phyloP scores from a whole-genome alignment of 1,140 invertebrate genomes.

The Drosophila dunni region DNA sequence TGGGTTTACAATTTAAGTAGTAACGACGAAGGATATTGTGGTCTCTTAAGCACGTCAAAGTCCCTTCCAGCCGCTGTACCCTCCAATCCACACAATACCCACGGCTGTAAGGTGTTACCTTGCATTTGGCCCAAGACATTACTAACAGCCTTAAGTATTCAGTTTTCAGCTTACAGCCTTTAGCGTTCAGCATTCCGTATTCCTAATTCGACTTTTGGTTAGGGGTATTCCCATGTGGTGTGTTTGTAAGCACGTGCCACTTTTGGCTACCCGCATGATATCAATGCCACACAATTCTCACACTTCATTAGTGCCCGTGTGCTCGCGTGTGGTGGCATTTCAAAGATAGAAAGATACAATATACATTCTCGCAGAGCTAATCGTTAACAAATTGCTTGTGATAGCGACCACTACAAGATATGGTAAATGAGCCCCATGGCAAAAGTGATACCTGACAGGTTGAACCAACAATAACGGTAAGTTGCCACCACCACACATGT shows the following conservation, averaged over 20 bases:
- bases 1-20: slow-evolving; percentile 15
- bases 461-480: slow-evolving; percentile 35
- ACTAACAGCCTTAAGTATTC: slow-evolving; percentile 3
- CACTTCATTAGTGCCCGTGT: slow-evolving; percentile 33
- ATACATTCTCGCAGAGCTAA: slow-evolving; percentile 42
- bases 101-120: slow-evolving; percentile 22
- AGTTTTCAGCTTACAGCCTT: background rate
- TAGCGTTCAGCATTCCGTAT: background rate
- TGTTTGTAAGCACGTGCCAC: slow-evolving; percentile 36
- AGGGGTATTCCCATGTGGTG: slow-evolving; percentile 40
- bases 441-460: slow-evolving; percentile 44
- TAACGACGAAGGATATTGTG: background rate
- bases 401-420: slow-evolving; percentile 64
- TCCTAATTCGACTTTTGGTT: background rate
- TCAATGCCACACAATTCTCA: slow-evolving; percentile 29
- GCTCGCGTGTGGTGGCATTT: slow-evolving; percentile 30
- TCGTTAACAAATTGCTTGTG: slow-evolving; percentile 78
- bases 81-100: background rate
- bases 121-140: slow-evolving; percentile 17
- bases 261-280: slow-evolving; percentile 33
- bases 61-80: no score
- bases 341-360: slow-evolving; percentile 35
- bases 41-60: background rate
- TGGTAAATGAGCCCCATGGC: slow-evolving; percentile 45
- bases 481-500: slow-evolving; percentile 3